Evolutionary conservation across 2,113 vertebrate species (phyloP), one percentile per base, ranked within the genome.

Genomic region (Ciconia maguari): DNA sequence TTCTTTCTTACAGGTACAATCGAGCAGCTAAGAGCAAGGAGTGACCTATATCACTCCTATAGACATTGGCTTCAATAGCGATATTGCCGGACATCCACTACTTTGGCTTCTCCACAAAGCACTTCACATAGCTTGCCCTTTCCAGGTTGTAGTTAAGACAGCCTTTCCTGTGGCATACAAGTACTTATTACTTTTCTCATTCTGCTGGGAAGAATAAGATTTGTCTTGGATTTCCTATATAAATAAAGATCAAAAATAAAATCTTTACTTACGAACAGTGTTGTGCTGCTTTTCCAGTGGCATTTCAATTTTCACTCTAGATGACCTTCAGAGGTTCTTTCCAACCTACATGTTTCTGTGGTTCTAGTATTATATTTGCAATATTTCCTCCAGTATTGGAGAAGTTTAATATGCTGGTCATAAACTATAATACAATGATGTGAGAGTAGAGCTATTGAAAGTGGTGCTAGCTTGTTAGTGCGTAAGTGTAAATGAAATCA

Each of bases 191-290:
- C 64, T 86, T 81, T 70, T 19, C 64, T 83, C 38, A 61, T 68
- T 87, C 69, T 94, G 65, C 68, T 52, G 54, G 42, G 51, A 90
- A 91, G 14, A 83, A 70, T 25, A 82, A 82, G 48, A 65, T 82
- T 81, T 90, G 69, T 74, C 85, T 64, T 94, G 78, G 87, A 64
- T 94, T 97, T 86, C 32, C 79, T 48, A 38, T 42, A 77, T 44
- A 81, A 94, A 95, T 74, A 97, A 93, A 96, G 88, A 96, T 71
- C 75, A 91, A 84, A 81, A 83, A 89, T 91, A 74, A 96, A 93
- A 93, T 83, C 80, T 91, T 89, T 85, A 94, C 62, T 90, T 96
- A 58, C 22, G 18, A 93, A 83, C 21, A 42, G 16, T 10, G 42
- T 41, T 48, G 48, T 60, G 76, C 68, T 87, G 74, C 80, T 90